Evolutionary conservation across 2,888 invertebrate species (phyloP), one percentile per base, ranked within the genome.

Genomic region (Sympetrum striolatum): DNA sequence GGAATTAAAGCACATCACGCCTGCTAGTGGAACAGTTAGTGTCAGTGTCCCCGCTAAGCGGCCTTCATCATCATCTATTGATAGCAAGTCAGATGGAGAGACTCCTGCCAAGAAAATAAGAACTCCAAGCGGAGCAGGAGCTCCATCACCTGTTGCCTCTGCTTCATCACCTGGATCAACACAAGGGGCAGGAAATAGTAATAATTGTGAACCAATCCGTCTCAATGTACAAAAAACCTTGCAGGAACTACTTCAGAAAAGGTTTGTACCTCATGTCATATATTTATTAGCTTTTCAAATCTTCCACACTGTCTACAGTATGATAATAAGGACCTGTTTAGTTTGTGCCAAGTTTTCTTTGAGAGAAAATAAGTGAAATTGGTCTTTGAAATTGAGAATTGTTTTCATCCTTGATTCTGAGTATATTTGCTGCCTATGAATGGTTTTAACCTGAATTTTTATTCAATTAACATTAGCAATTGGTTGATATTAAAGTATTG

Each of bases 181-280:
- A 90, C 93, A 1, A 4, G 86, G 60, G 12, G 2, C 86, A 60
- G 60, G 37, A n/a, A 86, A 64, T 37, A 0, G 10, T n/a, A 60
- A 60, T n/a, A 86, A 31, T 0, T 94, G 95, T 8, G 97, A 97
- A 92, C 96, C 97, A 14, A 96, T 98, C 82, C 95, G 98, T 90
- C 95, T 97, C 3, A 98, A 97, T 93, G 98, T 98, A 37, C 95
- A 97, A 82, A 98, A 97, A 93, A 97, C 97, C 0, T 94, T 99
- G 73, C 94, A 95, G 25, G 92, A 92, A 91, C 91, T 91, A n/a
- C 81, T 90, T 53, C 90, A 90, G 48, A 90, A 91, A 90, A 91
- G 90, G 90, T 91, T 90, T 86, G 90, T n/a, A 35, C 0, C 58
- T 1, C 58, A 25, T 25, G 12, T 79, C 39, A 53, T 86, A 44